Conservation (phyloP, 2,113 vertebrate genomes). For the Sinocyclocheilus grahami region DNA sequence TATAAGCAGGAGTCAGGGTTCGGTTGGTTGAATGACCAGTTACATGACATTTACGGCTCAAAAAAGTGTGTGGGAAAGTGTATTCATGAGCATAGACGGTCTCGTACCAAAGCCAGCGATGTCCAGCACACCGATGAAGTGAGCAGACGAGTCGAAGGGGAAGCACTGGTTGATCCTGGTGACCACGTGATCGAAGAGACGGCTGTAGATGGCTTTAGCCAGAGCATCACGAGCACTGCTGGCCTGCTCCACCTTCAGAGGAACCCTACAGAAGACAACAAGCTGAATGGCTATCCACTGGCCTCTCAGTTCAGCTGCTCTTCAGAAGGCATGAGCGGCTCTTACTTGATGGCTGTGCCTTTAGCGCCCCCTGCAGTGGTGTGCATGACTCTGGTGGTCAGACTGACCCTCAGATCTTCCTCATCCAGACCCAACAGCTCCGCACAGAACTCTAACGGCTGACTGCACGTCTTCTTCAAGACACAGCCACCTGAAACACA, state of each 20-base stretch:
- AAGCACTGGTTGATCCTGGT: constrained; percentile 97
- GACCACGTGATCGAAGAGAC: constrained; percentile 96
- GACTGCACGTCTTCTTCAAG: constrained; percentile 82
- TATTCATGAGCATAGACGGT: not conserved
- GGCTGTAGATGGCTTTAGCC: constrained; percentile 95
- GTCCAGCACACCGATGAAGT: constrained; percentile 96
- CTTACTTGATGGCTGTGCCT: constrained; percentile 97
- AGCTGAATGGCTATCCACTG: not conserved
- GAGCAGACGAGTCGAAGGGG: constrained; percentile 89
- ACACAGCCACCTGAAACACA: constrained; percentile 85
- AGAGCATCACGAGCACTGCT: constrained; percentile 94
- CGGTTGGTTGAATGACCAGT: not conserved
- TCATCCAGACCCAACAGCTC: constrained; percentile 88
- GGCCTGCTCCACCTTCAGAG: constrained; percentile 96
- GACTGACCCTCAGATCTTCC: constrained; percentile 89
- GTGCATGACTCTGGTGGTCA: constrained; percentile 94
- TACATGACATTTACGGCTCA: not conserved
- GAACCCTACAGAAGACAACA: constrained; percentile 78
- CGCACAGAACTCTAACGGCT: constrained; percentile 85
- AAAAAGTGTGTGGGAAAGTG: not conserved
- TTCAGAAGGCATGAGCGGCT: not conserved
- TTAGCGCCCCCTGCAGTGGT: constrained; percentile 97
- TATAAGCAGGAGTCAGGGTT: not conserved
- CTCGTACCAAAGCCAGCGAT: constrained; percentile 95
- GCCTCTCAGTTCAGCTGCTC: no score